These are phyloP conservation scores for Ypsolopha sequella DNA, from an alignment of 2,888 invertebrate genomes.

Conservation along the genomic window DNA sequence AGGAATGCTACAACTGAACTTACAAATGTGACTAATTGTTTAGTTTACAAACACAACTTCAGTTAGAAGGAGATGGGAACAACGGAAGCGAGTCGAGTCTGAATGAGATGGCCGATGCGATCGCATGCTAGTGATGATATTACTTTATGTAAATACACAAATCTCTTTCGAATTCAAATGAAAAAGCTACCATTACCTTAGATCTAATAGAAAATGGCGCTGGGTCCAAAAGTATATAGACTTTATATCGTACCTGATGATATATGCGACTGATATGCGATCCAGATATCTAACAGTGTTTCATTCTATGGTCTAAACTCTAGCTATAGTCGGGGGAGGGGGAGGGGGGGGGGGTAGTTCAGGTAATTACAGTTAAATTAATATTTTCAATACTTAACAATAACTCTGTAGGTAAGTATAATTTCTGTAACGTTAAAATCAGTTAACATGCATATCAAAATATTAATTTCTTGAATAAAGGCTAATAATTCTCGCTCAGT, in stretches of 20 bases:
- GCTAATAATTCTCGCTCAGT: slow-evolving; percentile 14
- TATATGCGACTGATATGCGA: slow-evolving; percentile 30
- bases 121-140: too few species aligned
- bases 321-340: neutral
- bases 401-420: neutral
- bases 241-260: neutral
- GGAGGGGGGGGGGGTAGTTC: neutral
- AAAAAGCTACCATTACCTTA: neutral
- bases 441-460: slow-evolving; percentile 50
- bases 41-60: too few species aligned
- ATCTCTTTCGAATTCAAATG: neutral
- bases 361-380: neutral
- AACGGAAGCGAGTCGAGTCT: too few species aligned
- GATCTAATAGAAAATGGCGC: neutral
- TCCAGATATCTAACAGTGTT: slow-evolving; percentile 17
- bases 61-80: too few species aligned
- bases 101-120: too few species aligned
- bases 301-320: neutral
- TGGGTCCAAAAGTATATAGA: slow-evolving; percentile 1
- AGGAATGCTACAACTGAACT: too few species aligned
- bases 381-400: neutral
- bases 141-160: too few species aligned
- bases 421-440: slow-evolving; percentile 21
- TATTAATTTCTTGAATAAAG: slow-evolving; percentile 34
- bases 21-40: too few species aligned